phyloP scores from a whole-genome alignment of 2,888 invertebrate species.

The Unio pictorum region DNA sequence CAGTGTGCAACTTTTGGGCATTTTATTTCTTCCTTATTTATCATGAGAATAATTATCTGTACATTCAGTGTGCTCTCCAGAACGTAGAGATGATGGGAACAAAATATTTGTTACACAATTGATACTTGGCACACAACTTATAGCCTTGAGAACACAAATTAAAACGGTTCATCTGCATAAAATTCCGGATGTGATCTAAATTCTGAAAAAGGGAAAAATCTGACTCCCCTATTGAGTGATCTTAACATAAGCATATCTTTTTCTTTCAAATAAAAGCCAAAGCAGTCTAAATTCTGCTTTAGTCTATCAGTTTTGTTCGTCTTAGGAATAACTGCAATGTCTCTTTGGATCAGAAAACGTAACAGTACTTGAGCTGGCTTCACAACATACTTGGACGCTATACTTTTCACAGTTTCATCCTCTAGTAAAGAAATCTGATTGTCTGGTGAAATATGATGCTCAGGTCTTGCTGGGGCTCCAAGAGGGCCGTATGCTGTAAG shows the following conservation, averaged over 20 bases:
- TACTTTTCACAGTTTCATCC: conserved; percentile 31
- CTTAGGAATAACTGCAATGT: conserved; percentile 55
- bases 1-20: too few relatives aligned
- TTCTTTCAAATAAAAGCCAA: conserved; percentile 42
- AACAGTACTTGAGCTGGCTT: conserved; percentile 57
- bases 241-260: conserved; percentile 35
- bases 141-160: not conserved
- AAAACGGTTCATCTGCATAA: conserved; percentile 32
- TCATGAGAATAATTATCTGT: too few relatives aligned
- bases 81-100: too few relatives aligned
- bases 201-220: conserved; percentile 45
- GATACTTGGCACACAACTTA: too few relatives aligned
- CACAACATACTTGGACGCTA: conserved; percentile 42
- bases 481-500: conserved; percentile 53
- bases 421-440: conserved; percentile 25
- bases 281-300: conserved; percentile 49
- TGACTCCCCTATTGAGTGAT: conserved; percentile 35
- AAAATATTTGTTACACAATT: too few relatives aligned
- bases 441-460: conserved; percentile 5
- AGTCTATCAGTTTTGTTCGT: conserved; percentile 39
- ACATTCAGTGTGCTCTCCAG: too few relatives aligned
- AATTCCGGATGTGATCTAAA: conserved; percentile 49
- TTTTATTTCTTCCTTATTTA: too few relatives aligned
- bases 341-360: conserved; percentile 45
- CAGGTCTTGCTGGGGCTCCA: conserved; percentile 38